These are phyloP conservation scores for Haplochromis burtoni DNA, from an alignment of 2,113 vertebrate genomes.

Conservation along the genomic window DNA sequence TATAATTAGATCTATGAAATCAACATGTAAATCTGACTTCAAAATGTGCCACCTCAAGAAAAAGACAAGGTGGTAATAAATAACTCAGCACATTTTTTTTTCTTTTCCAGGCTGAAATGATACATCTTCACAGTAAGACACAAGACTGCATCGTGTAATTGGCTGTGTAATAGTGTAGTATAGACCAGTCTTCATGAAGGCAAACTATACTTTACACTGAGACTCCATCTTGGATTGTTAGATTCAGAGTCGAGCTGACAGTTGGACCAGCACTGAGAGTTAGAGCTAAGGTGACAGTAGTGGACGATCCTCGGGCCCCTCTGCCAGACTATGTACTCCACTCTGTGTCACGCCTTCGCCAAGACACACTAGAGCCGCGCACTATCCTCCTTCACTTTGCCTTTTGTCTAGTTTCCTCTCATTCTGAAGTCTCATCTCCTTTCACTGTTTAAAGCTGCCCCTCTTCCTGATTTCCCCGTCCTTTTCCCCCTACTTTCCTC, in stretches of 20 bases:
- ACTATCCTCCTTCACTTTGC: conserved; percentile 15
- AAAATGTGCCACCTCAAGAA: conserved; percentile 21
- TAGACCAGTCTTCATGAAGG: neutral
- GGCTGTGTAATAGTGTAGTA: neutral
- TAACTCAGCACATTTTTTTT: neutral
- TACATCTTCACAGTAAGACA: neutral
- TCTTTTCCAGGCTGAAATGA: neutral
- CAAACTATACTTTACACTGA: conserved; percentile 9
- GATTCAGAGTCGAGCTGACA: conserved; percentile 58
- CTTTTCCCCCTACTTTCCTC: neutral
- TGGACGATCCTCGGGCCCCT: conserved; percentile 55
- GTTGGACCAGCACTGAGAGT: conserved; percentile 37
- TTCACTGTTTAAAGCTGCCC: neutral
- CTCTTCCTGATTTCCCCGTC: neutral
- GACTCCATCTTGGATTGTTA: conserved; percentile 28
- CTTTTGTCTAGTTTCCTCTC: conserved; percentile 24
- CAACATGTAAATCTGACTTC: conserved; percentile 9
- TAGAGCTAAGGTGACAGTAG: conserved; percentile 58
- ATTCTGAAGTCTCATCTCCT: conserved; percentile 1
- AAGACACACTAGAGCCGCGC: conserved; percentile 22
- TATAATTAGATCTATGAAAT: conserved; percentile 53
- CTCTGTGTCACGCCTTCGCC: conserved; percentile 48
- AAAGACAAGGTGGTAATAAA: conserved; percentile 35
- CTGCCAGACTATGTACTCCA: conserved; percentile 55
- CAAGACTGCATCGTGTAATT: neutral